These are phyloP conservation scores for Carassius gibelio DNA, from an alignment of 2,113 vertebrate genomes.

Conservation along the genomic window DNA sequence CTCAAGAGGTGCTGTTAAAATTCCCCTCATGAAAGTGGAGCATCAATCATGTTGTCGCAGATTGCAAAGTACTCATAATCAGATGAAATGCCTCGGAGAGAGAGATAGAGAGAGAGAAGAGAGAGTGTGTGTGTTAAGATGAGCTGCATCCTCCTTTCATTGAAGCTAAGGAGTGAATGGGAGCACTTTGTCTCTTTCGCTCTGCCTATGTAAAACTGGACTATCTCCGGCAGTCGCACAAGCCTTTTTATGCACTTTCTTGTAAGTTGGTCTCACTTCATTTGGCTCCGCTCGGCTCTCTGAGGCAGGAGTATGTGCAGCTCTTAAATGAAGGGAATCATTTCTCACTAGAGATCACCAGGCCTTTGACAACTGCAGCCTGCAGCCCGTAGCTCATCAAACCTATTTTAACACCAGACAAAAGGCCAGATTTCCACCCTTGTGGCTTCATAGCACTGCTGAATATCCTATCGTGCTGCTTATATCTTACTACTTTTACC, in stretches of 20 bases:
- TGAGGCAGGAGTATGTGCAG: slow-evolving; percentile 66
- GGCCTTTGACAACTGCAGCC: slow-evolving; percentile 73
- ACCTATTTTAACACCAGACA: slow-evolving; percentile 76
- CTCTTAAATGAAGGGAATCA: slow-evolving; percentile 77
- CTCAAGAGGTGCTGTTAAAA: slow-evolving; percentile 99
- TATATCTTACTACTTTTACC: slow-evolving; percentile 65
- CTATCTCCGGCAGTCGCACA: slow-evolving; percentile 57
- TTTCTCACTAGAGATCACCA: slow-evolving; percentile 78
- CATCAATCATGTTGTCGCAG: slow-evolving; percentile 97
- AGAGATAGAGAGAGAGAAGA: slow-evolving; percentile 49
- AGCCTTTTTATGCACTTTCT: slow-evolving; percentile 57
- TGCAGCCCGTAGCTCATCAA: slow-evolving; percentile 72
- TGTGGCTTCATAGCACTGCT: slow-evolving; percentile 66
- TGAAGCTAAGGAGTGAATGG: slow-evolving; percentile 49
- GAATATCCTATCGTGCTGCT: slow-evolving; percentile 71
- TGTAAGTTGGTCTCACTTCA: slow-evolving; percentile 70
- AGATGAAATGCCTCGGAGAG: slow-evolving; percentile 88
- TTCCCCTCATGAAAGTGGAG: slow-evolving; percentile 96
- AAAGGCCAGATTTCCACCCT: slow-evolving; percentile 73
- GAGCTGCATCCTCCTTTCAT: slow-evolving; percentile 64
- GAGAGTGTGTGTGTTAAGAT: slow-evolving; percentile 74
- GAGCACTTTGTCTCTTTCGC: slow-evolving; percentile 30
- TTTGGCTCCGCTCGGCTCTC: slow-evolving; percentile 73
- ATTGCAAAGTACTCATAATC: slow-evolving; percentile 93
- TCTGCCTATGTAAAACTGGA: slow-evolving; percentile 55